These are phyloP conservation scores for Papilio dardanus DNA, from an alignment of 1,140 invertebrate species.

Conservation along the genomic window DNA sequence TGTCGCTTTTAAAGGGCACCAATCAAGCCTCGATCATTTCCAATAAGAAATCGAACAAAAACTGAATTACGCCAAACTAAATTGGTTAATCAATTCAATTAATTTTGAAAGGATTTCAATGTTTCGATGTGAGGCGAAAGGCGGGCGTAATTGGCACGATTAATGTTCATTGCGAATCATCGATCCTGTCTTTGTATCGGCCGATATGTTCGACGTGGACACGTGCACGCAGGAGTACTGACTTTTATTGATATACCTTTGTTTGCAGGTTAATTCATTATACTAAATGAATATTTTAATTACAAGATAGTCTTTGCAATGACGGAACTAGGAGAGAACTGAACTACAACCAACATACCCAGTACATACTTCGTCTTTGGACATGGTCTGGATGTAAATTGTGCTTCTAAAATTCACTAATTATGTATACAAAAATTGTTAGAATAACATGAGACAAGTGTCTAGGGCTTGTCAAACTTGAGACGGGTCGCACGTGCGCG, in stretches of 20 bases:
- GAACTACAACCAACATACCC: no score
- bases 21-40: conserved; percentile 40
- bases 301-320: no score
- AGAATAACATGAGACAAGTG: neutral
- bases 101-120: conserved; percentile 71
- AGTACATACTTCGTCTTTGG: no score
- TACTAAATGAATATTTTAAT: no score
- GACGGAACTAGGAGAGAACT: no score
- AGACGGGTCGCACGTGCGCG: neutral
- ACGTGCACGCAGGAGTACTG: conserved; percentile 61
- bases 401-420: neutral
- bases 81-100: conserved; percentile 78
- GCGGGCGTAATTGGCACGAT: conserved; percentile 74
- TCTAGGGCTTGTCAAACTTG: neutral
- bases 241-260: conserved; percentile 28
- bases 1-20: neutral
- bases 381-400: no score
- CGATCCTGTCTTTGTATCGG: conserved; percentile 71
- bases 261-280: neutral
- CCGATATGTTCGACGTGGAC: conserved; percentile 60
- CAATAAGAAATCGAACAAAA: conserved; percentile 55
- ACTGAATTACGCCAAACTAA: conserved; percentile 67
- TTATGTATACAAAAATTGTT: neutral
- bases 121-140: conserved; percentile 54
- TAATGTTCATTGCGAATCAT: conserved; percentile 61